Percentiles rank a stretch among this genome's conserved stretches.
Evolutionary conservation across 2,797 vertebrate species (phyloP).

Genomic region (Hylomyscus alleni): DNA sequence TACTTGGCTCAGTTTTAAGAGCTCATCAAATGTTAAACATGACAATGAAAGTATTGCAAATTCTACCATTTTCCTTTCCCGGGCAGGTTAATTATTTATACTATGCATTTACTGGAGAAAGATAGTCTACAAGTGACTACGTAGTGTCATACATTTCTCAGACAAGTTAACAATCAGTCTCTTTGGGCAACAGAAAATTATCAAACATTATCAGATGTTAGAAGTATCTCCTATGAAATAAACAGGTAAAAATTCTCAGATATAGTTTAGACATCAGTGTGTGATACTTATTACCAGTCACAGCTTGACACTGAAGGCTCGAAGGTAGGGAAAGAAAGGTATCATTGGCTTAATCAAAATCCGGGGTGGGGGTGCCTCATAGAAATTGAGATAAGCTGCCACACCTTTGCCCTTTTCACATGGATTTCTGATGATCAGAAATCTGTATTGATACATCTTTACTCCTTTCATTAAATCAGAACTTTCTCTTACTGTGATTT

Average conservation of each 20-base stretch:
- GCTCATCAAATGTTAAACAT: conserved; percentile 69
- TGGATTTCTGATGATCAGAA: conserved; percentile 40
- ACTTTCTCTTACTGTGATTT: conserved; percentile 26
- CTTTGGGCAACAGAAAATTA: conserved; percentile 62
- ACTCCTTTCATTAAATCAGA: conserved; percentile 55
- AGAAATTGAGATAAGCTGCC: not conserved
- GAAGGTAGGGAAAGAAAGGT: not conserved
- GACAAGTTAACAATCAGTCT: conserved; percentile 69
- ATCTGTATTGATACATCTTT: conserved; percentile 32
- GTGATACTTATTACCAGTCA: not conserved
- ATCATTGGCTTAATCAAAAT: not conserved
- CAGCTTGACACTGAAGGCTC: not conserved
- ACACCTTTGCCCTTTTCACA: conserved; percentile 38
- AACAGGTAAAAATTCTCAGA: conserved; percentile 57
- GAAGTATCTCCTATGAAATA: conserved; percentile 57
- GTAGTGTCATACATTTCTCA: conserved; percentile 61
- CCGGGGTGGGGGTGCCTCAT: not conserved
- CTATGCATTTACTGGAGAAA: conserved; percentile 25
- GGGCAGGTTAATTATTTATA: conserved; percentile 71
- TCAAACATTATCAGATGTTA: conserved; percentile 66
- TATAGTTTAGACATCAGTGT: conserved; percentile 55
- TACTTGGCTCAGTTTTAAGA: conserved; percentile 56
- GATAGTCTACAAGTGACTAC: conserved; percentile 52
- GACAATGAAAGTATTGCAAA: conserved; percentile 65
- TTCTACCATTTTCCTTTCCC: conserved; percentile 58